These are phyloP conservation scores for Pseudolaguvia tuberculata DNA, from an alignment of 2,113 vertebrate species.

Conservation along the genomic window DNA sequence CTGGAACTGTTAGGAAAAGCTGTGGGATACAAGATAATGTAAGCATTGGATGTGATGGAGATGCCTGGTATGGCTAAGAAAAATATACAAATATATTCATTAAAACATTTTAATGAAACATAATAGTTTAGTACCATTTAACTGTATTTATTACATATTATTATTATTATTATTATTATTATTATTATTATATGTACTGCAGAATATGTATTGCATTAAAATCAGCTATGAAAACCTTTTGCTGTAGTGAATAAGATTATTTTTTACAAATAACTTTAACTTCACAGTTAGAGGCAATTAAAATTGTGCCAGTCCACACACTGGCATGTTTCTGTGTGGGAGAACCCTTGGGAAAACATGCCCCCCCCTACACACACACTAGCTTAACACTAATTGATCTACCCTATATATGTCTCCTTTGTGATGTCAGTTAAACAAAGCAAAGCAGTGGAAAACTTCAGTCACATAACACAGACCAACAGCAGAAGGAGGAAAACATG, in stretches of 20 bases:
- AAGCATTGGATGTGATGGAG: not conserved
- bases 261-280: no score
- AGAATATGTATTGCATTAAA: no score
- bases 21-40: not conserved
- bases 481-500: constrained; percentile 4
- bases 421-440: not conserved
- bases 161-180: no score
- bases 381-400: no score
- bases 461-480: not conserved
- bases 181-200: no score
- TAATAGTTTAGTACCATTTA: no score
- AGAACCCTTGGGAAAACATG: not conserved
- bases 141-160: no score
- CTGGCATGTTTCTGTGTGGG: not conserved
- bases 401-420: not conserved
- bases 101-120: not conserved
- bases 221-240: no score
- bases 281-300: not conserved
- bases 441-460: constrained; percentile 3
- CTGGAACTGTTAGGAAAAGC: not conserved
- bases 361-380: not conserved
- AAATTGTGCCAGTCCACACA: not conserved
- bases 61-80: not conserved
- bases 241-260: no score
- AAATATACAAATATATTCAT: not conserved